Conservation (phyloP, 2,888 invertebrate genomes). For the Cheilosia pagana region DNA sequence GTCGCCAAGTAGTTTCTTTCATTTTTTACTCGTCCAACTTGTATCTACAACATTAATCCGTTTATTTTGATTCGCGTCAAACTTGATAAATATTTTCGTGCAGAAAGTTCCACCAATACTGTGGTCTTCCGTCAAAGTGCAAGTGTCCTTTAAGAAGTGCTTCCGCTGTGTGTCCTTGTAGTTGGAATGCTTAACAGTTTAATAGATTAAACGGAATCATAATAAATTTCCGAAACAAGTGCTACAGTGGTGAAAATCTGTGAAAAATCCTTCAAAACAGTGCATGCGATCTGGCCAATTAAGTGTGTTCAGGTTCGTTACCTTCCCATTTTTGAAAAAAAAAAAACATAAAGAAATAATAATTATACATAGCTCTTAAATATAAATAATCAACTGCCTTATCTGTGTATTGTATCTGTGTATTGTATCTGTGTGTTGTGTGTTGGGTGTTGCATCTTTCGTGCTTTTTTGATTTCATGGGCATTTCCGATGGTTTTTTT, state of each 20-base stretch:
- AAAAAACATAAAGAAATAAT: constrained; percentile 22
- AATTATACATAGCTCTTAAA: constrained; percentile 29
- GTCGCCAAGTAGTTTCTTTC: constrained; percentile 7
- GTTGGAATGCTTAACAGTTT: constrained; percentile 19
- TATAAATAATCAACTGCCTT: constrained; percentile 17
- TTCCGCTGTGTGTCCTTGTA: constrained; percentile 38
- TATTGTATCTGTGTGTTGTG: no score
- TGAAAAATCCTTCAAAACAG: constrained; percentile 13
- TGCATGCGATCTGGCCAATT: constrained; percentile 38
- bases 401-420: constrained; percentile 19
- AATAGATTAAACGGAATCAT: not conserved
- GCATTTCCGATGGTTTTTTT: constrained; percentile 39
- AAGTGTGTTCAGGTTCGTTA: constrained; percentile 68
- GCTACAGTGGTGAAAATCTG: constrained; percentile 28
- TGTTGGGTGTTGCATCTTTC: constrained; percentile 51
- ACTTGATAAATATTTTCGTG: constrained; percentile 32
- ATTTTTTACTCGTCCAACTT: constrained; percentile 18
- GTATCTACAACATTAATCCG: constrained; percentile 21
- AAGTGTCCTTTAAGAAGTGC: constrained; percentile 51
- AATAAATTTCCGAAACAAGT: constrained; percentile 15
- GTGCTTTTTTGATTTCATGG: constrained; percentile 57
- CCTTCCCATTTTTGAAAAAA: constrained; percentile 8
- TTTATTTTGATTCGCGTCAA: constrained; percentile 51
- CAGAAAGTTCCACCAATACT: constrained; percentile 38
- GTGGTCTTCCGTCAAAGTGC: constrained; percentile 27